A percentile compares a stretch with the other conserved stretches of the same genome.
Conservation (phyloP, 2,888 invertebrate genomes). For the Hermodice carunculata region DNA sequence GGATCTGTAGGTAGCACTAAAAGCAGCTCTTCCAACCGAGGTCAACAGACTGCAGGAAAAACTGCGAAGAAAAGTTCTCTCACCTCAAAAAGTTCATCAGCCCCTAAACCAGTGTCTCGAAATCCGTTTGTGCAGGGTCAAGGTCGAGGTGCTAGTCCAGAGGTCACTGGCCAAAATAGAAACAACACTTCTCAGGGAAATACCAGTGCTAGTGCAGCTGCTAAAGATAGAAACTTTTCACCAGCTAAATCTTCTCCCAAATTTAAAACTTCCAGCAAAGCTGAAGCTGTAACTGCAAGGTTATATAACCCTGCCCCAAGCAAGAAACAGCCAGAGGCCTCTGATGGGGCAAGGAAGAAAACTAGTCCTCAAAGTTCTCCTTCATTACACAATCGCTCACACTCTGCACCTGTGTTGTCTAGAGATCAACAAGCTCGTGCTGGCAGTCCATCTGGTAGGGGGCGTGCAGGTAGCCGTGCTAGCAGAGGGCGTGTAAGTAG, state of each 20-base stretch:
- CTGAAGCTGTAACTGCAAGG: conserved; percentile 5
- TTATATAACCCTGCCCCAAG: conserved; percentile 7
- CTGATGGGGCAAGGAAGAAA: too few species aligned
- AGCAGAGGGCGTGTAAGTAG: neutral
- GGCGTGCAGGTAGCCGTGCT: neutral
- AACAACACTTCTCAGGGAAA: too few species aligned
- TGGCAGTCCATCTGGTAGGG: neutral
- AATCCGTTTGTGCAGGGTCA: too few species aligned
- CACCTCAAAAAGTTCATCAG: too few species aligned
- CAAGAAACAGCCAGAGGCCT: neutral
- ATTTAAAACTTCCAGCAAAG: neutral
- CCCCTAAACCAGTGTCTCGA: too few species aligned
- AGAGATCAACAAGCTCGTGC: neutral
- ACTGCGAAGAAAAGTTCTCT: too few species aligned
- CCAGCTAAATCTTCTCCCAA: conserved; percentile 11
- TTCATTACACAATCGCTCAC: conserved; percentile 2
- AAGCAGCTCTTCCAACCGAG: neutral
- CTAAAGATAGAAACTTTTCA: too few species aligned
- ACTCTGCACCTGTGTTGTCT: conserved; percentile 6
- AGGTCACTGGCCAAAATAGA: too few species aligned
- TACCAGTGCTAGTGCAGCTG: too few species aligned
- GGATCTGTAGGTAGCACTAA: conserved; percentile 10
- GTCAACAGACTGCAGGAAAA: too few species aligned
- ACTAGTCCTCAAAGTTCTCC: too few species aligned
- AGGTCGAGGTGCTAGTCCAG: too few species aligned